phyloP scores from a whole-genome alignment of 2,113 vertebrate genomes.

The Casuarius casuarius region DNA sequence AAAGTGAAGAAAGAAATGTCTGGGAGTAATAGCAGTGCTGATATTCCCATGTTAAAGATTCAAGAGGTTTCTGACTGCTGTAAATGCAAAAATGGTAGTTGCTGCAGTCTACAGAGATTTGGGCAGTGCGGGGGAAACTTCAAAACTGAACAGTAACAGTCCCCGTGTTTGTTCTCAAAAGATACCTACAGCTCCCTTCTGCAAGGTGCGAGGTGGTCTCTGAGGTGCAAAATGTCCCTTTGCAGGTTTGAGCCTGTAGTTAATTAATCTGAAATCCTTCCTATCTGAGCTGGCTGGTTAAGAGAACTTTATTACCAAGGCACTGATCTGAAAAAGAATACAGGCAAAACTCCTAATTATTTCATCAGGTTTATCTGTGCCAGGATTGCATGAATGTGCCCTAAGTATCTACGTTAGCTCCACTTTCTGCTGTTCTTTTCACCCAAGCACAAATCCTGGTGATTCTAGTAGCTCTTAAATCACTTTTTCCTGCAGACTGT shows the following conservation, averaged over 20 bases:
- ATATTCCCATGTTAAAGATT: conserved; percentile 28
- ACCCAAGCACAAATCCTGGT: background rate
- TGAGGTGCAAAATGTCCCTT: background rate
- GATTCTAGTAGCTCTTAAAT: conserved; percentile 23
- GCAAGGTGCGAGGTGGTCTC: background rate
- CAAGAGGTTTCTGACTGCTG: background rate
- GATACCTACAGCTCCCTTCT: background rate
- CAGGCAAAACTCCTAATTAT: background rate
- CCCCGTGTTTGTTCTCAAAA: background rate
- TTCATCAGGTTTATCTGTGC: background rate
- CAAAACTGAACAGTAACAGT: background rate
- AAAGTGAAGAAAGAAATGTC: conserved; percentile 68
- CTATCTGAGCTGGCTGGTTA: background rate
- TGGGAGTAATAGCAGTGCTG: conserved; percentile 24
- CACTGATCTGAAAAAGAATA: background rate
- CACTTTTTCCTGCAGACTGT: background rate
- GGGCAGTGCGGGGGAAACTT: background rate
- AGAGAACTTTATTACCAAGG: conserved; percentile 19
- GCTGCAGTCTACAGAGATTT: background rate
- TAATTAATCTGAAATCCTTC: conserved; percentile 29
- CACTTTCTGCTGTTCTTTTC: background rate
- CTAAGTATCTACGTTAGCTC: background rate
- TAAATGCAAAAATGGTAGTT: background rate
- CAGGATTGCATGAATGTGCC: background rate
- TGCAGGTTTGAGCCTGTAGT: background rate